A percentile compares a stretch with the other conserved stretches of the same genome.
These are phyloP conservation scores for Gonioctena quinquepunctata DNA, from an alignment of 1,140 invertebrate species.

Conservation along the genomic window DNA sequence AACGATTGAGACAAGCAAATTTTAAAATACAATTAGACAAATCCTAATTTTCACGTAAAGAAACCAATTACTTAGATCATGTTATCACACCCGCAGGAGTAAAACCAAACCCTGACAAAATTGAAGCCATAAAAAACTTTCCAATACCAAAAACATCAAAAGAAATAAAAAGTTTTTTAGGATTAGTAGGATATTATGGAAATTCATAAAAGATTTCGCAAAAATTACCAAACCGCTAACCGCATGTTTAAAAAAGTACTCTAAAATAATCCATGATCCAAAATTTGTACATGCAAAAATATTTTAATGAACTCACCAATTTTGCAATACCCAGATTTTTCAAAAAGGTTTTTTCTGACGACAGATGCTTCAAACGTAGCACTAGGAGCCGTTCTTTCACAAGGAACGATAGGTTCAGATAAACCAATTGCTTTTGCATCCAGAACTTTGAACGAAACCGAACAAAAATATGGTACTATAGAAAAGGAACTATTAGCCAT, in stretches of 20 bases:
- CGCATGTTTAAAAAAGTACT: slow-evolving; percentile 10
- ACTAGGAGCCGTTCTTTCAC: too few species aligned
- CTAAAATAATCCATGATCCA: neutral
- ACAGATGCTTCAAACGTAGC: too few species aligned
- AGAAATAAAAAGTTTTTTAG: slow-evolving; percentile 23
- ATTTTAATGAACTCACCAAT: slow-evolving; percentile 29
- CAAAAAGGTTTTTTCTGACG: too few species aligned
- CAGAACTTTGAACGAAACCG: slow-evolving; percentile 48
- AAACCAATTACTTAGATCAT: slow-evolving; percentile 18
- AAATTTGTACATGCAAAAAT: slow-evolving; percentile 14
- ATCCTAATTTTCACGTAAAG: slow-evolving; percentile 11
- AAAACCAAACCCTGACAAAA: too few species aligned
- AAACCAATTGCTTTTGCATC: slow-evolving; percentile 45
- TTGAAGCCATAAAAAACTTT: slow-evolving; percentile 17
- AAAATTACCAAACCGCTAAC: slow-evolving; percentile 22
- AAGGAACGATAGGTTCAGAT: too few species aligned
- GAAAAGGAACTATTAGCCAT: too few species aligned
- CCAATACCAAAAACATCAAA: slow-evolving; percentile 21
- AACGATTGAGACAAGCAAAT: neutral
- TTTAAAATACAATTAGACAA: too few species aligned
- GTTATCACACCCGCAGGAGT: slow-evolving; percentile 13
- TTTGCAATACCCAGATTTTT: too few species aligned
- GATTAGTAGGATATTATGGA: slow-evolving; percentile 11
- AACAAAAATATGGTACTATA: too few species aligned
- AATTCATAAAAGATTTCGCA: slow-evolving; percentile 22